Evolutionary conservation across 2,888 invertebrate genomes (phyloP).

Genomic region (Drosophila monieri): DNA sequence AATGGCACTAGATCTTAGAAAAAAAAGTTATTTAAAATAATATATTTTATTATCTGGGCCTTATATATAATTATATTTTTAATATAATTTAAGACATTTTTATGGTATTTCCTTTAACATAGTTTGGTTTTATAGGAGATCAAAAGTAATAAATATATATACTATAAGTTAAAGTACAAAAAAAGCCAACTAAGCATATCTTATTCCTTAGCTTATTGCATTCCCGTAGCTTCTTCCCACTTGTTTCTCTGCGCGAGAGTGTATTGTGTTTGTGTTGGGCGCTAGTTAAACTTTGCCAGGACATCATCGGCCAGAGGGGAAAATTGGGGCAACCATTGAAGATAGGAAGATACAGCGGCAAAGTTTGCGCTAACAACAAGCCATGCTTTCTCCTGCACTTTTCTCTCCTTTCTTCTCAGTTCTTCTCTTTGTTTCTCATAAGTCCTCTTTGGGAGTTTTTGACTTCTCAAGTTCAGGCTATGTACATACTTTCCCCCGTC

Average conservation of each 20-base stretch:
- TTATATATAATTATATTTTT: no score
- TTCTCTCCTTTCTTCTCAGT: slow-evolving; percentile 6
- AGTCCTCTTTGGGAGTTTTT: slow-evolving; percentile 78
- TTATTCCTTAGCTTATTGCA: slow-evolving; percentile 24
- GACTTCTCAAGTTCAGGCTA: slow-evolving; percentile 76
- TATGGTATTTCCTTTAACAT: no score
- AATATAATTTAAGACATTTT: no score
- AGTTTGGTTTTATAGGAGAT: no score
- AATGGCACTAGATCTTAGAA: no score
- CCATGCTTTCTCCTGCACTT: slow-evolving; percentile 15
- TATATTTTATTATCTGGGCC: no score
- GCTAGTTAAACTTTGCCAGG: slow-evolving; percentile 78
- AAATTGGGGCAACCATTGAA: slow-evolving; percentile 8
- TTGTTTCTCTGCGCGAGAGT: slow-evolving; percentile 33
- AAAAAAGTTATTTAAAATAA: no score
- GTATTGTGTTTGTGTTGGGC: slow-evolving; percentile 47
- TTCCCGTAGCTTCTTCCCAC: slow-evolving; percentile 26
- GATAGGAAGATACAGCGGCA: slow-evolving; percentile 48
- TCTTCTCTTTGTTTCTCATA: slow-evolving; percentile 44
- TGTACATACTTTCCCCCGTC: slow-evolving; percentile 7
- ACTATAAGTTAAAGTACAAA: no score
- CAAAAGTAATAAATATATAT: no score
- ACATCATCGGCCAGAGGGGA: slow-evolving; percentile 24
- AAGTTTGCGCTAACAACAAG: slow-evolving; percentile 69
- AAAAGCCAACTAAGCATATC: slow-evolving; percentile 4